Percentiles rank a stretch among this genome's conserved stretches.
Evolutionary conservation across 2,888 invertebrate genomes (phyloP).

Genomic region (Dexiosoma caninum): DNA sequence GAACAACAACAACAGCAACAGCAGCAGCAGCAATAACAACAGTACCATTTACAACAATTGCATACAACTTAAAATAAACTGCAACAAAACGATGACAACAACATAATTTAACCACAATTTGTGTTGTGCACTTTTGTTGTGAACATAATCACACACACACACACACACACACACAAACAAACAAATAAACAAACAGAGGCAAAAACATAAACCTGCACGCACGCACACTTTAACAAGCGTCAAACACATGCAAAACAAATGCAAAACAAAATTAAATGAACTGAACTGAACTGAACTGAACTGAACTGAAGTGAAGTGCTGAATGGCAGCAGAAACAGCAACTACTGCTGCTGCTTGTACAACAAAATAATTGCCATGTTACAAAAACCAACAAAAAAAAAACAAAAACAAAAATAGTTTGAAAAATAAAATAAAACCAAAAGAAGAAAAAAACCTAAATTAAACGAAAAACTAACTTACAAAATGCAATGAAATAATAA

Average conservation of each 20-base stretch:
- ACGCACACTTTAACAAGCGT: background rate
- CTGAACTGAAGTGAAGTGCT: background rate
- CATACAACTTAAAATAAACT: conserved; percentile 37
- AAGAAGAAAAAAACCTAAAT: background rate
- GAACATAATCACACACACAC: background rate
- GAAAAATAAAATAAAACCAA: background rate
- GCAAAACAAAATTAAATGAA: conserved; percentile 55
- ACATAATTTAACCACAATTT: conserved; percentile 53
- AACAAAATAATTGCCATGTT: conserved; percentile 55
- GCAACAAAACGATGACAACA: conserved; percentile 37
- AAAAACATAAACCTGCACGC: background rate
- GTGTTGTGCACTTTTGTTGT: conserved; percentile 38
- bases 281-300: conserved; percentile 1
- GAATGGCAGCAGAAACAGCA: conserved; percentile 8
- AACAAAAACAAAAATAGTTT: background rate
- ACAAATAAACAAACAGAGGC: background rate
- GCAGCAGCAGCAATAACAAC: conserved; percentile 1
- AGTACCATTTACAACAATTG: background rate
- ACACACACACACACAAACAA: background rate
- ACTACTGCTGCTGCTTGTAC: conserved; percentile 11
- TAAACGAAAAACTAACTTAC: conserved; percentile 20
- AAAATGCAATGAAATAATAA: conserved; percentile 55
- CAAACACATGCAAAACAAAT: conserved; percentile 48
- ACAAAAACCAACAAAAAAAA: conserved; percentile 17
- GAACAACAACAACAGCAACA: conserved; percentile 7